Percentiles rank a stretch among this genome's conserved stretches.
phyloP scores from a whole-genome alignment of 2,888 invertebrate species.

The Nineta flava region DNA sequence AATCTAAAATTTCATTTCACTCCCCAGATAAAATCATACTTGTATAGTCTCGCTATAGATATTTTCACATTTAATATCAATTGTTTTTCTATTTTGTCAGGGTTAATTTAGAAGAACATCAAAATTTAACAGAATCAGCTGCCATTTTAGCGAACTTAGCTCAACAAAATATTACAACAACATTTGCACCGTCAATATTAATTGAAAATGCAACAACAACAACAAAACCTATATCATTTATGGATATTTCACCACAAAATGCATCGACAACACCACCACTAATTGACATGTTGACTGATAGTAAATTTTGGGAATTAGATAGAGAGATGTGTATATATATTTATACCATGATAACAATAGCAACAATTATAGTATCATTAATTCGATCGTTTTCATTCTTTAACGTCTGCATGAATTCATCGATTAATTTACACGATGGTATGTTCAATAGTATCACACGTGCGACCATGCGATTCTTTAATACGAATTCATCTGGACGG shows the following conservation, averaged over 20 bases:
- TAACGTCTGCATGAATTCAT: conserved; percentile 34
- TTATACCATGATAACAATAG: conserved; percentile 28
- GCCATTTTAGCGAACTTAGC: background rate
- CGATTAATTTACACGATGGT: conserved; percentile 35
- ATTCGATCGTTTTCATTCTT: conserved; percentile 36
- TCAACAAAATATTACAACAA: background rate
- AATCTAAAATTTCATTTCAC: no score
- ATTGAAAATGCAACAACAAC: conserved; percentile 1
- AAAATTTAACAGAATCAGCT: conserved; percentile 11
- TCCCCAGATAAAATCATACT: no score
- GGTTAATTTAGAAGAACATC: conserved; percentile 21
- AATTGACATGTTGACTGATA: background rate
- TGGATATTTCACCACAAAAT: background rate
- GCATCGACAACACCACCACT: no score
- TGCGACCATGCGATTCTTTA: conserved; percentile 52
- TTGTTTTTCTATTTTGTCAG: conserved; percentile 14
- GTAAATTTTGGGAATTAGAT: conserved; percentile 11
- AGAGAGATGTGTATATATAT: conserved; percentile 27
- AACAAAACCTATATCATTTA: background rate
- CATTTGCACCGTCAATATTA: background rate
- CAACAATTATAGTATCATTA: conserved; percentile 27
- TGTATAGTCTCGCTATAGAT: no score
- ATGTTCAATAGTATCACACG: conserved; percentile 39
- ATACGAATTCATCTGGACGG: conserved; percentile 44
- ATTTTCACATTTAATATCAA: no score